Evolutionary conservation across 1,140 invertebrate genomes (phyloP).

Genomic region (Oscheius sp.): DNA sequence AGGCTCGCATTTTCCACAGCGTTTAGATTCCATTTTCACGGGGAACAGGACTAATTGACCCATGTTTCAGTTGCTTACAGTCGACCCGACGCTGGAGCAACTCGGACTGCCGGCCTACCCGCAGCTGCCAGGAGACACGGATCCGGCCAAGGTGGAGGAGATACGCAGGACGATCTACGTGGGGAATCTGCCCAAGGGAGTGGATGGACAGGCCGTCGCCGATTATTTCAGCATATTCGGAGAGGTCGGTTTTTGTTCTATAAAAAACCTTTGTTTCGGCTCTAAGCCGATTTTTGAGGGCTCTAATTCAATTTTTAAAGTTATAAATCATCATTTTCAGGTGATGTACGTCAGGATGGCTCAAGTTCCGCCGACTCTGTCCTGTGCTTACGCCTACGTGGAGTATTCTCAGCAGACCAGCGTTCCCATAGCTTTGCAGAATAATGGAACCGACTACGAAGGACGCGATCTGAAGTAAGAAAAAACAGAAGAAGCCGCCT

Average conservation of each 20-base stretch:
- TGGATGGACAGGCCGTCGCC: constrained; percentile 52
- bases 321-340: constrained; percentile 39
- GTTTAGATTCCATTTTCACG: no score
- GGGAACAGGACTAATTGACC: no score
- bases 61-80: constrained; percentile 72
- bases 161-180: constrained; percentile 84
- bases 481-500: no score
- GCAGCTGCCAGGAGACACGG: constrained; percentile 81
- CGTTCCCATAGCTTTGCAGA: constrained; percentile 78
- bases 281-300: neutral
- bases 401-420: constrained; percentile 89
- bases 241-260: constrained; percentile 47
- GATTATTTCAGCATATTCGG: constrained; percentile 58
- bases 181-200: constrained; percentile 66
- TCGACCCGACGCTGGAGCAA: constrained; percentile 81
- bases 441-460: constrained; percentile 76
- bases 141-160: constrained; percentile 88
- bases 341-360: constrained; percentile 92
- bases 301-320: constrained; percentile 6
- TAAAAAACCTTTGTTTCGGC: neutral
- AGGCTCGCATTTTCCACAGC: no score
- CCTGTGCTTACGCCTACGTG: constrained; percentile 73
- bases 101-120: constrained; percentile 86
- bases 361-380: constrained; percentile 77
- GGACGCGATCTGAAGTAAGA: constrained; percentile 66